phyloP scores from a whole-genome alignment of 2,797 vertebrate species.

The Enteromius trimaculatus region DNA sequence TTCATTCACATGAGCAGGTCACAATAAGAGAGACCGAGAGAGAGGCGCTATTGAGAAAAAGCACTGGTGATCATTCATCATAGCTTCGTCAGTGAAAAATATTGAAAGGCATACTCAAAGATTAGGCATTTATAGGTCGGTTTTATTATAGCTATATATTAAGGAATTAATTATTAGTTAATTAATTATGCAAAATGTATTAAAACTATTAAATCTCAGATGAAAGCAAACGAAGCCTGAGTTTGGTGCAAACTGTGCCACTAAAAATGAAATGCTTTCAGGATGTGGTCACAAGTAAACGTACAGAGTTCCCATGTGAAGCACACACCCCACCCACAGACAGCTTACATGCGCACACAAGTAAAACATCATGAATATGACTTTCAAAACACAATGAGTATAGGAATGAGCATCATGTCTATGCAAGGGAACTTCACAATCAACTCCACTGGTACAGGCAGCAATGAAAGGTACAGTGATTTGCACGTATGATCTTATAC shows the following conservation, averaged over 20 bases:
- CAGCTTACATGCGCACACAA: neutral
- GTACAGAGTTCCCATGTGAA: conserved; percentile 11
- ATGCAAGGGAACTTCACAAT: neutral
- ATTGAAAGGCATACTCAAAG: neutral
- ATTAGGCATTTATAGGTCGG: neutral
- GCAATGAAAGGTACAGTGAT: conserved; percentile 32
- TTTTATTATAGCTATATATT: neutral
- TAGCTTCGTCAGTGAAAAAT: neutral
- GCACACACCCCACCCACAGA: neutral
- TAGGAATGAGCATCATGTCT: conserved; percentile 31
- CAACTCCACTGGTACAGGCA: neutral
- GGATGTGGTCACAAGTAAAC: conserved; percentile 49
- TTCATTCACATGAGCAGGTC: neutral
- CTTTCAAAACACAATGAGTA: neutral
- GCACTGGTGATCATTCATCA: neutral
- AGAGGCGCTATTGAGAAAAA: neutral
- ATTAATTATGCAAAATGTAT: neutral
- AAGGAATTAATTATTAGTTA: neutral
- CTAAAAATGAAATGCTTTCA: neutral
- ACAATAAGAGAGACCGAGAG: neutral
- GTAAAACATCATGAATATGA: neutral
- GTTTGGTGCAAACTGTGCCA: conserved; percentile 1
- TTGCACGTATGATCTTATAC: too few species aligned
- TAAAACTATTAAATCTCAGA: too few species aligned
- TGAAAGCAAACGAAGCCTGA: neutral